Evolutionary conservation across 2,113 vertebrate genomes (phyloP).

Genomic region (Pterocles burchelli): DNA sequence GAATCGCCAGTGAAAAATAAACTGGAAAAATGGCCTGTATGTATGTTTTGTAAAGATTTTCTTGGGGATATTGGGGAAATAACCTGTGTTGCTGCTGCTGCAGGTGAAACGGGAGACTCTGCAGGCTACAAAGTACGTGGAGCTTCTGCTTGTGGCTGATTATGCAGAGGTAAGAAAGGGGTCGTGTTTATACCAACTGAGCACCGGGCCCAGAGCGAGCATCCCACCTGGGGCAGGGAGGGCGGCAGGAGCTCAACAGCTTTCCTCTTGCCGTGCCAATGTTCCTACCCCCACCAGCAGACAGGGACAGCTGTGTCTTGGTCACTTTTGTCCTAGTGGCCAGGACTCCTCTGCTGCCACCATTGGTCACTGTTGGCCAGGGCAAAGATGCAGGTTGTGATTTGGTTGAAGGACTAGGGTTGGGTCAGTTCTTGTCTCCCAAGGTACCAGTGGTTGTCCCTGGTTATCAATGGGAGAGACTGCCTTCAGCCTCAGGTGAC

Average conservation of each 20-base stretch:
- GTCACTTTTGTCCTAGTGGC: not conserved
- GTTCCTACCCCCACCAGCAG: not conserved
- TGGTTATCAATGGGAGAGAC: not conserved
- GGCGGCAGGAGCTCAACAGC: not conserved
- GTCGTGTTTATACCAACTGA: not conserved
- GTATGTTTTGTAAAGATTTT: not conserved
- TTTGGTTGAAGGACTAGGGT: not conserved
- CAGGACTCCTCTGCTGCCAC: not conserved
- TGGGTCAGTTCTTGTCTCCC: not conserved
- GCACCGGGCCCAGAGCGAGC: accelerated
- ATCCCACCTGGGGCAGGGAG: not conserved
- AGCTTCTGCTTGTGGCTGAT: conserved; percentile 93
- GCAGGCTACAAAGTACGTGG: conserved; percentile 89
- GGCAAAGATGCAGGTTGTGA: not conserved
- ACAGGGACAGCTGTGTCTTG: not conserved
- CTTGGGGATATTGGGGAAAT: not conserved
- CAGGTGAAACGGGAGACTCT: conserved; percentile 87
- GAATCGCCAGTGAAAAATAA: not conserved
- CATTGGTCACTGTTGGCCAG: not conserved
- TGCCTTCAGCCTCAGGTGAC: not conserved
- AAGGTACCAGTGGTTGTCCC: not conserved
- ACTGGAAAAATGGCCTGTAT: not conserved
- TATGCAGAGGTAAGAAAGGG: conserved; percentile 88
- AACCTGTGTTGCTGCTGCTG: not conserved
- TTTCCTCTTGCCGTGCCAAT: not conserved